These are phyloP conservation scores for Drosophila punjabiensis DNA, from an alignment of 1,140 invertebrate species.

Conservation along the genomic window DNA sequence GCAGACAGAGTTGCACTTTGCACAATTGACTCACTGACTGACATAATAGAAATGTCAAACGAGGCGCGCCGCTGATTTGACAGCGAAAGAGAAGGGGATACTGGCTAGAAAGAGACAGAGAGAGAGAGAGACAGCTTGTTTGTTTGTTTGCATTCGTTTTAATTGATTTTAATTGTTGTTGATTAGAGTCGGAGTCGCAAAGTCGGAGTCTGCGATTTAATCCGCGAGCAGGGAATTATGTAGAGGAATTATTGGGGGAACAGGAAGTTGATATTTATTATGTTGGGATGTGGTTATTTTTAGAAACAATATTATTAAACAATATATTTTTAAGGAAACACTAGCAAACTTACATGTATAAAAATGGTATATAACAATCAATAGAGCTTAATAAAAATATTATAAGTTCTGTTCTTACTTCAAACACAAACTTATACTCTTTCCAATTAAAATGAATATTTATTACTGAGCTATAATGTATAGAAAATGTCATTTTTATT, in stretches of 20 bases:
- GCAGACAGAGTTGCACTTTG: constrained; percentile 37
- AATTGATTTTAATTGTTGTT: constrained; percentile 81
- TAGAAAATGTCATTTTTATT: no score
- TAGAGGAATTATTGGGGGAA: background rate
- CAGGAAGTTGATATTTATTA: no score
- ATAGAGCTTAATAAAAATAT: no score
- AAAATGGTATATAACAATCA: no score
- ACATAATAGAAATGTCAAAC: constrained; percentile 82
- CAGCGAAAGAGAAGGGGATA: constrained; percentile 31
- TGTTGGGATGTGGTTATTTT: background rate
- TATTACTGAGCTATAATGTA: no score
- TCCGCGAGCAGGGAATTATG: background rate
- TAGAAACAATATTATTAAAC: background rate
- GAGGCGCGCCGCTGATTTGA: constrained; percentile 71
- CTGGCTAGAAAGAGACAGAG: background rate
- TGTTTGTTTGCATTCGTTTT: constrained; percentile 70
- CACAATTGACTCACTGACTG: constrained; percentile 71
- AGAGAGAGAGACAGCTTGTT: constrained; percentile 36
- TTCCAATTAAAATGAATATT: no score
- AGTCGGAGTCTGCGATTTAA: constrained; percentile 38
- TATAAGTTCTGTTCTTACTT: no score
- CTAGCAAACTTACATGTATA: background rate
- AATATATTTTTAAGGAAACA: background rate
- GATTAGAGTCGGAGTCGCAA: constrained; percentile 56
- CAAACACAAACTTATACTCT: no score